Evolutionary conservation across 2,888 invertebrate genomes (phyloP), one percentile per base, ranked within the genome.

Genomic region (Malthinus seriepunctatus): DNA sequence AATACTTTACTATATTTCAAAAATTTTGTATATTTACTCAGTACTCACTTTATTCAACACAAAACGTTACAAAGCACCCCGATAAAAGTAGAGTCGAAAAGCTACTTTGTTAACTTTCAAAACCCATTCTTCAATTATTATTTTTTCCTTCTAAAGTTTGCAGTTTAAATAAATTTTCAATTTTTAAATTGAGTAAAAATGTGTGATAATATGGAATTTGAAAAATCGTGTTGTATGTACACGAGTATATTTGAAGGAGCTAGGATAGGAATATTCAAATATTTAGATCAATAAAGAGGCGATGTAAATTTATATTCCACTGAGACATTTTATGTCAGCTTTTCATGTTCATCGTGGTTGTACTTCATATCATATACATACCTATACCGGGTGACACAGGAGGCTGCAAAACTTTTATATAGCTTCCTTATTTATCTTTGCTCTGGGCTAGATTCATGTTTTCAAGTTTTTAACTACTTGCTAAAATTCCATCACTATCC

Each of bases 1-100:
- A 51, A 42, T 51, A 47, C 31, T 34, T 39, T 12, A 54, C 50
- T 44, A 59, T 48, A 59, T 54, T 59, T 54, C 44, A 53, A 23
- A 32, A 52, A 57, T 54, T 54, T 54, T 54, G 45, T 52, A 51
- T 45, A 39, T 47, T 35, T 34, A 51, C 37, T 23, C 10, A 35
- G 56, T 56, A 42, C 23, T 23, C 23, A 3, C 23, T 23, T 23
- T 45, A 50, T 56, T 51, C 51, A 11, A 56, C 31, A 37, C 33
- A 52, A 48, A 52, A 52, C 35, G 32, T 52, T 35, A 52, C 44
- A 46, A 12, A 31, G 46, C 23, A 12, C 23, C 23, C 15, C 10
- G 39, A 42, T 42, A 42, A 42, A 15, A 42, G 6, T 14, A 42
- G 12, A 23, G 39, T 23, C 23, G 23, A 23, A 23, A 23, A 23